Evolutionary conservation across 1,140 invertebrate genomes (phyloP), one percentile per base, ranked within the genome.

Genomic region (Orchesella cincta): DNA sequence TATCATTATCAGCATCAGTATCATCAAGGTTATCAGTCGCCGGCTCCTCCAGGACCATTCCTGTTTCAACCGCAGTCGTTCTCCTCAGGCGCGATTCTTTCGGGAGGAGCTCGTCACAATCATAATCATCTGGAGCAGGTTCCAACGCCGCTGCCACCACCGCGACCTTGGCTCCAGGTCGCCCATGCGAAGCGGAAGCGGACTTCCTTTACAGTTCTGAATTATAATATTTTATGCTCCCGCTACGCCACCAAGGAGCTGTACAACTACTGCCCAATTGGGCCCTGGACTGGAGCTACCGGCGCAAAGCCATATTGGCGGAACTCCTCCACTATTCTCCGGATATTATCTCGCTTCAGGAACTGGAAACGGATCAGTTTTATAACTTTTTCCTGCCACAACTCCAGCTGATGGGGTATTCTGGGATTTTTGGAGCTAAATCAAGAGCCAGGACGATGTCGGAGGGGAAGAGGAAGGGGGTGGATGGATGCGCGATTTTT

Each of bases 401-500:
- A 85, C 87, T 99, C 28, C 94, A 96, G 83, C 89, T 91, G 76
- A 93, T 95, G 80, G 95, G 93, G 20, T 99, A 98, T 85, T 92
- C 95, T 80, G 97, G 98, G 28, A 98, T 99, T 77, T 99, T 98
- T 86, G 96, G 95, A 33, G 96, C 97, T 0, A 99, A 99, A 87
- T 98, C 96, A 1, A 89, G 98, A 79, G 97, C 97, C 1, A 97
- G 98, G 85, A 98, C 97, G 51, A 99, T 99, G 97, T 91, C 91
- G 1, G 96, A 98, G 84, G 91, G n/a, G n/a, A 97, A 99, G 83
- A 88, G 95, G 79, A 98, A 98, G 87, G 95, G 94, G 86, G 98
- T 99, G 5, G 98, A 99, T 86, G 98, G 98, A 78, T 99, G 97
- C 88, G 97, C 97, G 77, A 98, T 99, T 82, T 99, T 99, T 87